Base-by-base conservation (phyloP, 2,113 vertebrate species). In the Stegostoma tigrinum region DNA sequence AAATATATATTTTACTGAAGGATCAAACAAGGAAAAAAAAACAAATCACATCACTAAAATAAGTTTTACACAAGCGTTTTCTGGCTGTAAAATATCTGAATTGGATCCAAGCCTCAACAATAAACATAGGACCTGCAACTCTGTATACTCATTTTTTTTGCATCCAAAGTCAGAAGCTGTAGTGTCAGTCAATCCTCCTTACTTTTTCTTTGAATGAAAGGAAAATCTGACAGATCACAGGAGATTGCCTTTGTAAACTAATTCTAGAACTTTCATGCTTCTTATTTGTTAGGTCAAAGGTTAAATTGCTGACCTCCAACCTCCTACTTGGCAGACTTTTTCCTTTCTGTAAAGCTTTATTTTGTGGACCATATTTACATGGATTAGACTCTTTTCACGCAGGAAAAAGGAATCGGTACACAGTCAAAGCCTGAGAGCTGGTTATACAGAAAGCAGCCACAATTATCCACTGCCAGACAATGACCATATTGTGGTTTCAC, bases 251-350 rank as follows among this genome's bases (percentile, higher is more conserved):
- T 99, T 99, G 98, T 99, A 98, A 98, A 98, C 98, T 98, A 99
- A 99, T 99, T 99, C 99, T 97, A 98, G 98, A 99, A 99, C 98
- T 99, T 99, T 99, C 99, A 99, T 99, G 98, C 98, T 99, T 99
- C 99, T 99, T 99, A 99, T 99, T 99, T 99, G 99, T 99, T 98
- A 98, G 99, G 99, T 99, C 98, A 99, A 98, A 99, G 99, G 99
- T 99, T 99, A 99, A 99, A 99, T 99, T 99, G 99, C 98, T 99
- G 98, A 99, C 98, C 99, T 99, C 97, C 98, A 97, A 98, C 98
- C 98, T 98, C 98, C 98, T 98, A 97, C 98, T 98, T 98, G 97
- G 98, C 97, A 96, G 97, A 97, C 98, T 98, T 98, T 98, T 98
- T 98, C 98, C 98, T 98, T 97, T 97, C 97, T 98, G 98, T 98